Evolutionary conservation across 1,140 invertebrate genomes (phyloP), one percentile per base, ranked within the genome.

Genomic region (Luehdorfia chinensis): DNA sequence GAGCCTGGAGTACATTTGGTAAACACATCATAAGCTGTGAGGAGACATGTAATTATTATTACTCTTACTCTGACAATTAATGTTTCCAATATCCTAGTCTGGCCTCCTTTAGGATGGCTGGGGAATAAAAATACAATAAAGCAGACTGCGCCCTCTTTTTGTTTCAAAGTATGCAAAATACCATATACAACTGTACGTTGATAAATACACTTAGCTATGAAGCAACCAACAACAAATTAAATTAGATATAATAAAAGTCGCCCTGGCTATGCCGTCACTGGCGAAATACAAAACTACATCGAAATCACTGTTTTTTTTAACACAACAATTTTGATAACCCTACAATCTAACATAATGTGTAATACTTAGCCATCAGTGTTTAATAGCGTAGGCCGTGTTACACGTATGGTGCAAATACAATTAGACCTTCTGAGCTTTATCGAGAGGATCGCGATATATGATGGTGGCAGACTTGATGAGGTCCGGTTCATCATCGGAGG

Each of bases 391-490:
- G 25, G 25, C 25, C 25, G 25, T n/a, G 25, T 6, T 27, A 9
- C 25, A n/a, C n/a, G n/a, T n/a, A n/a, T n/a, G n/a, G n/a, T n/a
- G n/a, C n/a, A n/a, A n/a, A n/a, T n/a, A n/a, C n/a, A n/a, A n/a
- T 37, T 21, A 37, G 16, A 23, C n/a, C 25, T 28, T 30, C 18
- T 28, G 23, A 16, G 36, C 28, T 59, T 84, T 81, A 8, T 81
- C 77, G 5, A 81, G 51, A 0, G 80, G 75, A 30, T 84, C 77
- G 2, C 61, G 52, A 44, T 81, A 80, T 11, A 81, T 66, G 19
- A 78, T 75, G 9, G 74, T 78, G 8, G 76, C 49, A 4, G 80
- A 74, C 41, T 75, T 75, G 54, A 84, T 76, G 41, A 84, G 75
- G 39, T 84, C 80, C 0, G 80, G 80, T 44, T 81, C 79, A 4